Evolutionary conservation across 1,140 invertebrate genomes (phyloP).

Genomic region (Coenobita brevimanus): DNA sequence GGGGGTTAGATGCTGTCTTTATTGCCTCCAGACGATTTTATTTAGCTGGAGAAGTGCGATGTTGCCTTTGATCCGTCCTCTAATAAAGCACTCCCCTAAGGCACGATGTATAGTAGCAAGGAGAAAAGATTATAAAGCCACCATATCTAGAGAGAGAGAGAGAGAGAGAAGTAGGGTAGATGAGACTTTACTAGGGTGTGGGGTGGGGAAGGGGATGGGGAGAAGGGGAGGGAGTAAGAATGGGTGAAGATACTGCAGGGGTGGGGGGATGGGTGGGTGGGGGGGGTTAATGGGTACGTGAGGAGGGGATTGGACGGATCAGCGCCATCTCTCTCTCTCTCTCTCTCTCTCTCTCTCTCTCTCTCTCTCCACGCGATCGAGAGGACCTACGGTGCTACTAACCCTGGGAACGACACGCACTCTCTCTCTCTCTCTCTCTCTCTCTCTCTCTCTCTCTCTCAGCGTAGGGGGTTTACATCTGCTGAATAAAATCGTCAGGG

Average conservation of each 20-base stretch:
- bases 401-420: not conserved
- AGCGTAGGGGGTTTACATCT: not conserved
- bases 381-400: not conserved
- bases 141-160: conserved; percentile 20
- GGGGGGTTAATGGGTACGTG: not conserved
- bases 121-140: not conserved
- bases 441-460: conserved; percentile 16
- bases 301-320: not conserved
- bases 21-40: no score
- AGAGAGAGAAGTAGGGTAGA: not conserved
- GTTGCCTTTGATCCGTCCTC: no score
- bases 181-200: not conserved
- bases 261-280: not conserved
- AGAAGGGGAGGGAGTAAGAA: not conserved
- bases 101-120: not conserved
- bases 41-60: no score
- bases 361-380: not conserved
- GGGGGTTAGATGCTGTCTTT: no score
- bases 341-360: conserved; percentile 2
- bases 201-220: not conserved
- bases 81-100: no score
- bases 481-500: not conserved
- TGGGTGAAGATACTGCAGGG: not conserved
- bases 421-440: conserved; percentile 5
- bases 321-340: not conserved